Percentiles rank a stretch among this genome's conserved stretches.
Evolutionary conservation across 2,113 vertebrate species (phyloP).

Genomic region (Colinus virginianus): DNA sequence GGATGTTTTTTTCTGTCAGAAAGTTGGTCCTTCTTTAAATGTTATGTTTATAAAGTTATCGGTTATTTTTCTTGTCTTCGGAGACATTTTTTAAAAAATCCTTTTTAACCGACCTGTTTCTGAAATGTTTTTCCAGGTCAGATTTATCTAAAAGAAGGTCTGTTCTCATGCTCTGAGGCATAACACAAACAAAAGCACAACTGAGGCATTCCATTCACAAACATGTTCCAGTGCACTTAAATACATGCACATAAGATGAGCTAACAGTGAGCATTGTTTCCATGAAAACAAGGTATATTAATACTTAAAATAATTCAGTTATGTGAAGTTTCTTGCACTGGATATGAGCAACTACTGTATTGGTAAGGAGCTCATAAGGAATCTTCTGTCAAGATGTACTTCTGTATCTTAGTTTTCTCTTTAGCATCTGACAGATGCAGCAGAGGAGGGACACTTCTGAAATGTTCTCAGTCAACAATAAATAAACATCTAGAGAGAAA

Average conservation of each 20-base stretch:
- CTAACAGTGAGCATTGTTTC: not conserved
- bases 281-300: not conserved
- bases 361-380: not conserved
- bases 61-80: not conserved
- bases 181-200: not conserved
- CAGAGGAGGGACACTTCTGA: not conserved
- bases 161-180: not conserved
- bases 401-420: not conserved
- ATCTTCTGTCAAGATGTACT: not conserved
- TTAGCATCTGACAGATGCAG: not conserved
- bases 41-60: not conserved
- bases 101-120: not conserved
- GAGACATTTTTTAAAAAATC: not conserved
- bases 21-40: not conserved
- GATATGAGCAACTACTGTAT: not conserved
- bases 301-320: not conserved
- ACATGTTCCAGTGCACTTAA: rapidly evolving
- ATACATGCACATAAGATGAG: not conserved
- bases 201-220: not conserved
- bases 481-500: not conserved
- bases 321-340: not conserved
- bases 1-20: rapidly evolving
- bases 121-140: not conserved
- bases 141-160: not conserved
- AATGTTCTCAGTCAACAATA: constrained; percentile 18